Percentiles rank a stretch among this genome's conserved stretches.
Conservation (phyloP, 1,140 invertebrate genomes). For the Nasonia vitripennis region DNA sequence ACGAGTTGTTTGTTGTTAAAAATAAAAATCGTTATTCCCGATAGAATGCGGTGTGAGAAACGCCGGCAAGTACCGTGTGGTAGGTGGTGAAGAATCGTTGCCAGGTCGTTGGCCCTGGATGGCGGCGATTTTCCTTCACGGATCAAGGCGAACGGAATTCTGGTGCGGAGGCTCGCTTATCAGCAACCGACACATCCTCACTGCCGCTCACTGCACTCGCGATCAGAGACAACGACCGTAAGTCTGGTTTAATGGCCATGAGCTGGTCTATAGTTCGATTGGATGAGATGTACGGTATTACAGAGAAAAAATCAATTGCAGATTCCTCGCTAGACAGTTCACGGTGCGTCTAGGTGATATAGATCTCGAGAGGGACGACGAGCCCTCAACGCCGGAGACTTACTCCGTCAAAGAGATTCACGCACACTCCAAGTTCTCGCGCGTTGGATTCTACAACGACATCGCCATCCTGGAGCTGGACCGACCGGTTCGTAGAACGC, state of each 20-base stretch:
- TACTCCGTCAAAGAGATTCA: slow-evolving; percentile 85
- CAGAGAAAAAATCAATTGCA: neutral
- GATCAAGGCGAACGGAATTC: slow-evolving; percentile 90
- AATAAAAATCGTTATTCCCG: neutral
- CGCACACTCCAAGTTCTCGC: slow-evolving; percentile 87
- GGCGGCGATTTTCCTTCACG: slow-evolving; percentile 93
- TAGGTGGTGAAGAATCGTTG: slow-evolving; percentile 89
- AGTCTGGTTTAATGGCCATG: slow-evolving; percentile 68
- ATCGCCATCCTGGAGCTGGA: slow-evolving; percentile 88
- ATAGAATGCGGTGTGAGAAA: slow-evolving; percentile 88
- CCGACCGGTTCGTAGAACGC: slow-evolving; percentile 83
- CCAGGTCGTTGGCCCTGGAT: slow-evolving; percentile 94
- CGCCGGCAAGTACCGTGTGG: slow-evolving; percentile 88
- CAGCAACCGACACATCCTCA: slow-evolving; percentile 86
- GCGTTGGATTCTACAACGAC: slow-evolving; percentile 94
- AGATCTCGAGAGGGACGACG: slow-evolving; percentile 87
- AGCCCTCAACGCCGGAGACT: slow-evolving; percentile 86
- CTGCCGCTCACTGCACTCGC: slow-evolving; percentile 93
- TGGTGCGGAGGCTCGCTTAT: slow-evolving; percentile 96
- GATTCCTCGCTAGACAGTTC: slow-evolving; percentile 90
- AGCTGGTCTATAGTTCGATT: no score
- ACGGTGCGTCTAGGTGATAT: slow-evolving; percentile 92
- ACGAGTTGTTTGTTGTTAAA: neutral
- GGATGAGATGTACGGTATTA: neutral
- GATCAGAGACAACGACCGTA: slow-evolving; percentile 91